These are phyloP conservation scores for Diadegma fenestrale DNA, from an alignment of 2,888 invertebrate genomes.

Conservation along the genomic window DNA sequence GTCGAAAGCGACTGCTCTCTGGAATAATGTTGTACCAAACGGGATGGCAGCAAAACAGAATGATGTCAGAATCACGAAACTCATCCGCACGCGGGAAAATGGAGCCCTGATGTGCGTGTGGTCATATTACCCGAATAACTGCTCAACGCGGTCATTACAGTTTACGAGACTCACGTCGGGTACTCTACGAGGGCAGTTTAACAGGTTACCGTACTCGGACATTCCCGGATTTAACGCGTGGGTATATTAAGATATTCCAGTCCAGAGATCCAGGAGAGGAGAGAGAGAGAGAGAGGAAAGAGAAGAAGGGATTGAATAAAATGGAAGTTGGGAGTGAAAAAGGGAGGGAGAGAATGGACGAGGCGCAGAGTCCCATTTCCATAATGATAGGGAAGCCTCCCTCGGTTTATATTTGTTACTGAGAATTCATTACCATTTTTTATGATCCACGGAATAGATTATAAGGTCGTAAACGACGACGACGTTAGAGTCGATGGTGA, in stretches of 20 bases:
- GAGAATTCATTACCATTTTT: constrained; percentile 78
- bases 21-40: too few species aligned
- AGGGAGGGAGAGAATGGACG: constrained; percentile 53
- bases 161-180: constrained; percentile 57
- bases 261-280: constrained; percentile 40
- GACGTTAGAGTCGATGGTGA: constrained; percentile 57
- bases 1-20: too few species aligned
- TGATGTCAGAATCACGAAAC: constrained; percentile 6
- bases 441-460: constrained; percentile 75
- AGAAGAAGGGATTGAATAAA: constrained; percentile 28
- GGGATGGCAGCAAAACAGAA: constrained; percentile 13
- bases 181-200: constrained; percentile 39
- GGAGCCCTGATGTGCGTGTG: constrained; percentile 67
- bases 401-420: constrained; percentile 73
- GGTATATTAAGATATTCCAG: constrained; percentile 72
- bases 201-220: constrained; percentile 41
- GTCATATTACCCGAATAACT: constrained; percentile 74
- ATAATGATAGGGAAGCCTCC: constrained; percentile 75
- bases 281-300: constrained; percentile 15
- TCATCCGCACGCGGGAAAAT: constrained; percentile 65
- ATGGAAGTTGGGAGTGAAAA: constrained; percentile 42
- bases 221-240: constrained; percentile 42
- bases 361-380: constrained; percentile 73
- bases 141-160: constrained; percentile 68
- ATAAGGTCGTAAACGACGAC: constrained; percentile 64